Conservation (phyloP, 2,113 vertebrate species). For the Amblyopsis rosae region DNA sequence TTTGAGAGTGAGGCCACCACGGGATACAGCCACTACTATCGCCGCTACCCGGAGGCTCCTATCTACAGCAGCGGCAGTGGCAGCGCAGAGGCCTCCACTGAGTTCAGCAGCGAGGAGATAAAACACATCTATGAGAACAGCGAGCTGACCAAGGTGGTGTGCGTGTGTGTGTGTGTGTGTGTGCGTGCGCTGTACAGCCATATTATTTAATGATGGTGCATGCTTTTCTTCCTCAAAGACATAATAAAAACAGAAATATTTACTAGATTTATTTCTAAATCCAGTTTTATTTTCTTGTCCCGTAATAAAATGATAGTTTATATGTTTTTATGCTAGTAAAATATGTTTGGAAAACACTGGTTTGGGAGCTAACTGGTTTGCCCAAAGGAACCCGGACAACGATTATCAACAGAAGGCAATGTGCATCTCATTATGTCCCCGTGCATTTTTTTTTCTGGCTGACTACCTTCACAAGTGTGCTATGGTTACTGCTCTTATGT, state of each 20-base stretch:
- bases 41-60: constrained; percentile 79
- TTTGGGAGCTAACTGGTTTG: background rate
- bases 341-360: too few relatives aligned
- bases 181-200: background rate
- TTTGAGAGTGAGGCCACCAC: constrained; percentile 85
- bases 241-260: too few relatives aligned
- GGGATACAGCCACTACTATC: constrained; percentile 83
- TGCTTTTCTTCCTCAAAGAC: too few relatives aligned
- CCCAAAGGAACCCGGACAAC: background rate
- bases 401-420: background rate
- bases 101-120: constrained; percentile 94
- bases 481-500: too few relatives aligned
- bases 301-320: too few relatives aligned
- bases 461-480: background rate
- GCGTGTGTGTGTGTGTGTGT: background rate
- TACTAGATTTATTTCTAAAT: too few relatives aligned
- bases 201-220: too few relatives aligned
- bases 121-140: constrained; percentile 92
- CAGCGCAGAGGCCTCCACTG: constrained; percentile 85
- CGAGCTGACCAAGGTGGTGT: constrained; percentile 90
- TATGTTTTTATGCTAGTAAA: too few relatives aligned
- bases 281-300: too few relatives aligned
- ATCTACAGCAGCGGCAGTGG: constrained; percentile 83
- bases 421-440: background rate
- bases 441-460: background rate